Conservation (phyloP, 2,797 vertebrate genomes). For the Garrulus glandarius region DNA sequence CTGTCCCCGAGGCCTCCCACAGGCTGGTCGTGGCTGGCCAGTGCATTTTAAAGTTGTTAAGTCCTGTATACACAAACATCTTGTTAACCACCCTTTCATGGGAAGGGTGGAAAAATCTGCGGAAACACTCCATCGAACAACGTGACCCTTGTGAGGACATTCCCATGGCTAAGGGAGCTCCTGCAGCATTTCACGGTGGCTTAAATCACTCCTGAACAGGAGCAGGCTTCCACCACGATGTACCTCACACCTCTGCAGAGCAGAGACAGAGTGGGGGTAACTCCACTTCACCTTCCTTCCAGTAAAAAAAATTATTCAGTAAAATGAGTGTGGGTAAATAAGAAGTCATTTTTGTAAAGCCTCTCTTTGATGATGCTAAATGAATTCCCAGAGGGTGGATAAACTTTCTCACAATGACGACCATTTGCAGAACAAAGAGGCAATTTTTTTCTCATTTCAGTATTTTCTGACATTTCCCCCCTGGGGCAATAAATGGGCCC, state of each 20-base stretch:
- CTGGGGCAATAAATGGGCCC: slow-evolving; percentile 5
- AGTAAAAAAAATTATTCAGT: background rate
- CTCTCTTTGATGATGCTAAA: slow-evolving; percentile 28
- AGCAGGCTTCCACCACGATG: background rate
- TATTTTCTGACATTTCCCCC: slow-evolving; percentile 31
- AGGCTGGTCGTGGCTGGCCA: background rate
- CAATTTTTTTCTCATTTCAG: slow-evolving; percentile 26
- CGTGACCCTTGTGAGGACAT: background rate
- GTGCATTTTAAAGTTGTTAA: background rate
- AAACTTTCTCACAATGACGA: slow-evolving; percentile 45
- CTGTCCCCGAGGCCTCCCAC: background rate
- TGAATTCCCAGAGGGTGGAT: slow-evolving; percentile 32
- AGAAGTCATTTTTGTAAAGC: slow-evolving; percentile 3
- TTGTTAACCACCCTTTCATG: background rate
- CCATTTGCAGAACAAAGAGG: slow-evolving; percentile 53
- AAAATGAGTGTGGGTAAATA: slow-evolving; percentile 4
- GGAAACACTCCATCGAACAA: background rate
- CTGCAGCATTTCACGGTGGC: background rate
- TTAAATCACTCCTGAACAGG: background rate
- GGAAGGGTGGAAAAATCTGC: background rate
- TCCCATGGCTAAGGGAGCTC: background rate
- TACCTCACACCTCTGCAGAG: background rate
- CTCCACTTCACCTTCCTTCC: background rate
- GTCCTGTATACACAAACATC: background rate
- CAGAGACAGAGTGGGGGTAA: background rate